Base-by-base conservation (phyloP, 2,888 invertebrate species). In the Sarcophaga subvicina region DNA sequence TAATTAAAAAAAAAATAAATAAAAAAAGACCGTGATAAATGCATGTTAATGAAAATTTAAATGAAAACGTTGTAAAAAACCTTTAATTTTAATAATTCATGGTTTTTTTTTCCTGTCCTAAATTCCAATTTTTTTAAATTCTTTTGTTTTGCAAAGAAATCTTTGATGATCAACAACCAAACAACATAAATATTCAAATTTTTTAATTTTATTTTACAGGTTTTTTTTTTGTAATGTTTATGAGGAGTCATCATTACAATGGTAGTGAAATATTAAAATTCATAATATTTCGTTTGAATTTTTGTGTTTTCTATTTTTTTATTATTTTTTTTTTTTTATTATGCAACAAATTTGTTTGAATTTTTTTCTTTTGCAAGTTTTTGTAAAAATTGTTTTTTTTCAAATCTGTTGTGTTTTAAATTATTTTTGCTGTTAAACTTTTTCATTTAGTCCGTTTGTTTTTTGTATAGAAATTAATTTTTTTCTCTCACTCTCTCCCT, bases 381-480 rank as follows among this genome's bases (percentile, higher is more conserved):
- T 67, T 73, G 47, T 20, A 10, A 69, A 75, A 81, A n/a, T 45
- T 22, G 47, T 20, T 67, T 67, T 47, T n/a, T 66, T 45, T 66
- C 3, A 10, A 67, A 45, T 27, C 5, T n/a, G 37, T 60, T 62
- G 12, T 60, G 5, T 22, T 37, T 12, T 10, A 37, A 37, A 37
- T 54, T 49, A 54, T 72, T 64, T 22, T 22, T 62, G 25, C 37
- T 73, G 27, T 60, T 25, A 62, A 80, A 80, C 47, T 67, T 64
- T 54, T 83, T 37, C 37, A 37, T 37, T 37, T 37, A 37, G 37
- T 37, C 8, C 8, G 37, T 1, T 37, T 37, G 37, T 37, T 37
- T 37, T 75, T 72, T 20, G 22, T 73, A 67, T 45, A 70, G n/a
- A 84, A 84, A 75, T 64, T 75, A 79, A 64, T 27, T 76, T 78